These are phyloP conservation scores for Danionella dracula DNA, from an alignment of 2,797 vertebrate species.

Conservation along the genomic window DNA sequence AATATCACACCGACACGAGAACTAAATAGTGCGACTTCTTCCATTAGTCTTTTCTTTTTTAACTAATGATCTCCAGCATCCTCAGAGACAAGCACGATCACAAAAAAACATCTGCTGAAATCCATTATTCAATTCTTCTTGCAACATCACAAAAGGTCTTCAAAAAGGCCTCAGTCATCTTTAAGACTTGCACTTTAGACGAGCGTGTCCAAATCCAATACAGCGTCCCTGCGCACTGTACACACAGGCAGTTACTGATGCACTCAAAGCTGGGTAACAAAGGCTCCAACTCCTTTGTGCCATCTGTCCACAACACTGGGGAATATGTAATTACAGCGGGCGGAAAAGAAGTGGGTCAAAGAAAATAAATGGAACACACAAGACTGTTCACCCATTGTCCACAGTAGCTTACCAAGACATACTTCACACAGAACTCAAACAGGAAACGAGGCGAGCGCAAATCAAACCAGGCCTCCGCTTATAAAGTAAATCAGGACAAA, in stretches of 20 bases:
- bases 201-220: constrained; percentile 39
- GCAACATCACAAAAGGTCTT: constrained; percentile 40
- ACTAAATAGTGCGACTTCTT: constrained; percentile 57
- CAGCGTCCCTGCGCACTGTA: background rate
- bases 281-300: constrained; percentile 25
- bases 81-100: constrained; percentile 45
- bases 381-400: constrained; percentile 17
- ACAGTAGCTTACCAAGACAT: background rate
- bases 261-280: constrained; percentile 29
- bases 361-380: constrained; percentile 21
- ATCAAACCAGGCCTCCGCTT: background rate
- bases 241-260: constrained; percentile 9
- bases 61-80: constrained; percentile 53
- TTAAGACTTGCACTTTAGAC: constrained; percentile 52
- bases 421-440: constrained; percentile 5
- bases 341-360: background rate
- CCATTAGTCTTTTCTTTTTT: constrained; percentile 30
- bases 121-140: constrained; percentile 36
- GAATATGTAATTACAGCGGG: constrained; percentile 57
- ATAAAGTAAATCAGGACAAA: background rate
- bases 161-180: constrained; percentile 43
- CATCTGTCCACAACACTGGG: constrained; percentile 41
- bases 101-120: constrained; percentile 50
- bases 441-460: constrained; percentile 3
- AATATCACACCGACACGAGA: constrained; percentile 52